Base-by-base conservation (phyloP, 2,888 invertebrate genomes). In the Zhuqinia jingwanae region DNA sequence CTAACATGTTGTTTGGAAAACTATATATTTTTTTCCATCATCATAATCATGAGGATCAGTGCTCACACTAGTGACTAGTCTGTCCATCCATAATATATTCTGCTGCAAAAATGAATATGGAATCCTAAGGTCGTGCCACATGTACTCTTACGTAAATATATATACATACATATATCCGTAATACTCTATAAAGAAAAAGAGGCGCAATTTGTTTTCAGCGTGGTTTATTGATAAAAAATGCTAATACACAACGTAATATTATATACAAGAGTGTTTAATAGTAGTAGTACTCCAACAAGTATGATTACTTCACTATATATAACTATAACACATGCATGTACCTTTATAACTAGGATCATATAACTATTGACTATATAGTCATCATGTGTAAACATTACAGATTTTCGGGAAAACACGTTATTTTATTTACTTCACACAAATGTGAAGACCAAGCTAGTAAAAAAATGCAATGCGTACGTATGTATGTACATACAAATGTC, bases 1-100 rank as follows among this genome's bases (percentile, higher is more conserved):
- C 79, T 70, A 85, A 70, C 85, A 85, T 85, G 85, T 85, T 79
- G 85, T 85, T 85, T 85, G 85, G 85, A 85, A 85, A 85, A 68
- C n/a, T n/a, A n/a, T n/a, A n/a, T n/a, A 6, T 56, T 68, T 73
- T 85, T 85, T 85, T 85, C 58, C 78, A 63, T 60, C 73, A 47
- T 25, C 53, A 30, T 1, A 36, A 13, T 58, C 76, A 47, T 58
- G 20, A 65, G 65, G 42, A 65, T 65, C 68, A 75, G 75, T 30
- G 25, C 53, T 53, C 75, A 75, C 56, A 45, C 17, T 56, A n/a
- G n/a, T n/a, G n/a, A n/a, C n/a, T n/a, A n/a, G 36, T 6, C 8
- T 8, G 8, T 36, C 70, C 70, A 56, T 77, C 58, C 84, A 70
- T 68, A 76, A n/a, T 56, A 60, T 20, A 80, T 36, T 68, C 73